Percentiles rank a stretch among this genome's conserved stretches.
phyloP scores from a whole-genome alignment of 2,797 vertebrate genomes.

The Hydrolagus colliei region DNA sequence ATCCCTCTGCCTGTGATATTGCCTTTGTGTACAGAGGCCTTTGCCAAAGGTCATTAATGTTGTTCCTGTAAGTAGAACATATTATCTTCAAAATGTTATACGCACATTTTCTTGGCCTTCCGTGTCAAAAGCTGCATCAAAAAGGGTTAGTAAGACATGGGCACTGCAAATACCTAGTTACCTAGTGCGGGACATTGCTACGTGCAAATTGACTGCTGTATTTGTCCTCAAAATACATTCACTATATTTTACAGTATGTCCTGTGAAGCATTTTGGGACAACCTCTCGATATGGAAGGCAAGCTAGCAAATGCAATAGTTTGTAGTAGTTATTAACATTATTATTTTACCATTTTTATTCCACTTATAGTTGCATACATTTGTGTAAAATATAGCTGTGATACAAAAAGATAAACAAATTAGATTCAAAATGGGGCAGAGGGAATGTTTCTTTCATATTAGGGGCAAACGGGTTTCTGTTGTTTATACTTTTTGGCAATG shows the following conservation, averaged over 20 bases:
- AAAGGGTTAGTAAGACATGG: conserved; percentile 23
- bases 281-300: too few relatives aligned
- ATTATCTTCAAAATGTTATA: conserved; percentile 35
- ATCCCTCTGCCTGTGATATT: conserved; percentile 33
- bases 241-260: too few relatives aligned
- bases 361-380: not conserved
- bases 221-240: too few relatives aligned
- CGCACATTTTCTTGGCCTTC: conserved; percentile 36
- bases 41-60: conserved; percentile 39
- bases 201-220: too few relatives aligned
- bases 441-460: too few relatives aligned
- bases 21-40: conserved; percentile 11
- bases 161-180: not conserved
- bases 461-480: too few relatives aligned
- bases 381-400: too few relatives aligned
- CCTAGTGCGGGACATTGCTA: too few relatives aligned
- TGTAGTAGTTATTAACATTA: too few relatives aligned
- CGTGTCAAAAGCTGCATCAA: conserved; percentile 27
- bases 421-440: not conserved
- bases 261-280: too few relatives aligned
- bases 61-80: not conserved
- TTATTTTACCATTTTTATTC: not conserved
- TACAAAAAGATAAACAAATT: not conserved
- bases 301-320: too few relatives aligned
- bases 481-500: too few relatives aligned